Evolutionary conservation across 2,888 invertebrate genomes (phyloP), one percentile per base, ranked within the genome.

Genomic region (Thera britannica): DNA sequence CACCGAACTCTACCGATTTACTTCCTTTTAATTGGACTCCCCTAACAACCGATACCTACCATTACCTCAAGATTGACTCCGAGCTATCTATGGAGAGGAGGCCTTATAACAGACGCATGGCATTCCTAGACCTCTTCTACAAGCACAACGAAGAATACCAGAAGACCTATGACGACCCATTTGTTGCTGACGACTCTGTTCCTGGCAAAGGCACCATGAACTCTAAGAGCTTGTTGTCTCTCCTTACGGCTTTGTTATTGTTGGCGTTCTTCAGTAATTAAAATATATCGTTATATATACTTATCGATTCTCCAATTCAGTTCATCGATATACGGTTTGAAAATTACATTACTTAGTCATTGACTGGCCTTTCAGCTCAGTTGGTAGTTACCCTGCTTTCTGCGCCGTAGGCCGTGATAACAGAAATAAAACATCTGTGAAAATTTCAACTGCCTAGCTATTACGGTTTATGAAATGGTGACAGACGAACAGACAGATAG

Each of bases 41-140:
- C 1, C 12, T 83, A 0, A 77, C 76, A 2, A 66, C 68, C 2
- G 73, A 75, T 2, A 62, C 59, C 0, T 77, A 74, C 23, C 72
- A 73, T 46, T 86, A 78, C 57, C 59, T 87, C 46, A 74, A 76
- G 48, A 84, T 88, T 46, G 79, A 78, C 46, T 48, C 71, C 0
- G 72, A 80, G 0, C 51, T 88, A 1, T 67, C 63, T 12, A 63
- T 82, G 38, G 74, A 68, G 2, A 78, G 71, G 2, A 76, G 82
- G 58, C 84, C 84, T 7, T 78, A 77, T 7, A 75, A 81, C 34
- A 58, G 74, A 2, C 76, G 87, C 57, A 80, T 86, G 79, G 79
- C 86, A 0, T 87, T 84, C 67, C 85, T 84, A 83, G 79, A 87
- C 34, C 71, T 86, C 3, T 84, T 87, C 65, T 84, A 79, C 55